Evolutionary conservation across 2,888 invertebrate species (phyloP).

Genomic region (Halictus quadricinctus): DNA sequence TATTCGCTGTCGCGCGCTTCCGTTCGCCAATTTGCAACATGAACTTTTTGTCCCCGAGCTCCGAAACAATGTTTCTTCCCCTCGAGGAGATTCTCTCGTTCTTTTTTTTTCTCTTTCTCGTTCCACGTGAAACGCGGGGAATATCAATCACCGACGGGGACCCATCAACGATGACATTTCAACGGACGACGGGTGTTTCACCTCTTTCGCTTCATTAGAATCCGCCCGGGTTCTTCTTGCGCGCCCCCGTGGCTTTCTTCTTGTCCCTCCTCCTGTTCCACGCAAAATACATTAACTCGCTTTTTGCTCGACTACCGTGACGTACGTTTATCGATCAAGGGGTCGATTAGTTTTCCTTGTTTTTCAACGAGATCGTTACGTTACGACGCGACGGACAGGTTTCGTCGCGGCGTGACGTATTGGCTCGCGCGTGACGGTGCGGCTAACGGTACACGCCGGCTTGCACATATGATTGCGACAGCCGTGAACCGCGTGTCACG

Average conservation of each 20-base stretch:
- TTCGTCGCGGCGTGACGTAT: conserved; percentile 53
- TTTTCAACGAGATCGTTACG: conserved; percentile 45
- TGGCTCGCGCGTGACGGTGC: conserved; percentile 50
- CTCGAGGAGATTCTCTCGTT: not conserved
- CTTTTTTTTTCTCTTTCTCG: not conserved
- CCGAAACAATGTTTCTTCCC: conserved; percentile 9
- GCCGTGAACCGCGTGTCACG: conserved; percentile 46
- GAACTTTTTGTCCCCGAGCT: not conserved
- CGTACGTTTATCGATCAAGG: conserved; percentile 33
- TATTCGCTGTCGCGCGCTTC: not conserved
- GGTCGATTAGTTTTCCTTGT: conserved; percentile 48
- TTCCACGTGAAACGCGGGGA: not conserved
- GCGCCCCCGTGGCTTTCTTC: not conserved
- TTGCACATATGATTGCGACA: conserved; percentile 69
- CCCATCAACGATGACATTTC: conserved; percentile 33
- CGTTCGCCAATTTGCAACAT: conserved; percentile 8
- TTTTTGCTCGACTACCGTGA: conserved; percentile 18
- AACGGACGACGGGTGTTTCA: conserved; percentile 13
- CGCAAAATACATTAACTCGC: conserved; percentile 27
- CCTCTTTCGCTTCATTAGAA: conserved; percentile 24
- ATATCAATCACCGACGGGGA: conserved; percentile 39
- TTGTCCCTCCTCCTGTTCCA: not conserved
- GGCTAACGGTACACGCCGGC: conserved; percentile 68
- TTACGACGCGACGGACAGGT: conserved; percentile 29
- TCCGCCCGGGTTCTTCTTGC: conserved; percentile 9